These are phyloP conservation scores for Drosophila nr. perissopoda DNA, from an alignment of 2,888 invertebrate species.

Conservation along the genomic window DNA sequence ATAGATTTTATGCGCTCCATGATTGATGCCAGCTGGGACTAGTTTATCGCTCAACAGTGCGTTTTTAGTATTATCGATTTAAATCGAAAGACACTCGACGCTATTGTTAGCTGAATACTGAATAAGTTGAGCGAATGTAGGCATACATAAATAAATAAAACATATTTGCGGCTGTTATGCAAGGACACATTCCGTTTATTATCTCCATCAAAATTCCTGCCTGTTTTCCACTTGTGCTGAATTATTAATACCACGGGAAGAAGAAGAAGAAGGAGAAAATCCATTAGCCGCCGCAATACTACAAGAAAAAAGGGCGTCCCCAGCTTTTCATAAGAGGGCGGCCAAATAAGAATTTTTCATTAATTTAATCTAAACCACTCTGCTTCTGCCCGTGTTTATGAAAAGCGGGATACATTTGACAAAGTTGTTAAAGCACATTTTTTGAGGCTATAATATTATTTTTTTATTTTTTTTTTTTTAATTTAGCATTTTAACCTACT, in stretches of 20 bases:
- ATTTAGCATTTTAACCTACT: too few relatives aligned
- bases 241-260: constrained; percentile 41
- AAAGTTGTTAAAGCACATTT: background rate
- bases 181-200: constrained; percentile 14
- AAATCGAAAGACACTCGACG: constrained; percentile 5
- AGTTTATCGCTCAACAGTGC: constrained; percentile 31
- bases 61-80: constrained; percentile 42
- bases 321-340: background rate
- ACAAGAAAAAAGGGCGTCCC: background rate
- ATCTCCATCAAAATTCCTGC: constrained; percentile 24
- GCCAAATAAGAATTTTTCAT: background rate
- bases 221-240: constrained; percentile 22
- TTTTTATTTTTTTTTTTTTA: too few relatives aligned
- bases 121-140: background rate
- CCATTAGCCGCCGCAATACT: constrained; percentile 21
- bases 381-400: background rate
- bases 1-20: background rate
- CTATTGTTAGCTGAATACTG: background rate
- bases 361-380: background rate
- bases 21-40: constrained; percentile 22
- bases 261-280: constrained; percentile 9
- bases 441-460: background rate
- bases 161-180: background rate
- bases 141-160: background rate
- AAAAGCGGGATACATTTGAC: background rate